phyloP scores from a whole-genome alignment of 2,888 invertebrate genomes.

The Cerceris ruficornis region DNA sequence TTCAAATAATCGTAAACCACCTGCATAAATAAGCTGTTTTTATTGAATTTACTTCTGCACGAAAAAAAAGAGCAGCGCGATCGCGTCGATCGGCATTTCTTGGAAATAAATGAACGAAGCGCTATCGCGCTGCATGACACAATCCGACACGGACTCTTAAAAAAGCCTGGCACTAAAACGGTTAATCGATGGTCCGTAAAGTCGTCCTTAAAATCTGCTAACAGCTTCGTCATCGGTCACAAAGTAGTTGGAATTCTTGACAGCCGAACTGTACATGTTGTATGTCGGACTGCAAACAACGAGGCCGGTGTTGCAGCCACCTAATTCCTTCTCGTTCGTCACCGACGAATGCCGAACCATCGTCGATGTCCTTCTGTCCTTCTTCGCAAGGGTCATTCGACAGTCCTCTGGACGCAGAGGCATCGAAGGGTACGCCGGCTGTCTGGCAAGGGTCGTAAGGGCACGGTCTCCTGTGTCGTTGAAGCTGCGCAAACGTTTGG shows the following conservation, averaged over 20 bases:
- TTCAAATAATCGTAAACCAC: too few relatives aligned
- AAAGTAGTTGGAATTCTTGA: slow-evolving; percentile 75
- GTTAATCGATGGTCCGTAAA: slow-evolving; percentile 19
- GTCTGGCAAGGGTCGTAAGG: slow-evolving; percentile 78
- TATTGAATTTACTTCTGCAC: too few relatives aligned
- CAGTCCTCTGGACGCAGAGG: slow-evolving; percentile 78
- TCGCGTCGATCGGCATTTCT: too few relatives aligned
- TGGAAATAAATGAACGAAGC: too few relatives aligned
- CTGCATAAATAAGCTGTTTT: too few relatives aligned
- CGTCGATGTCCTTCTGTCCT: slow-evolving; percentile 70
- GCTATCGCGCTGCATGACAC: too few relatives aligned
- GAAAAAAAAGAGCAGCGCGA: too few relatives aligned
- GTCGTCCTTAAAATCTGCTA: slow-evolving; percentile 74
- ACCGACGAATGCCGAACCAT: slow-evolving; percentile 76
- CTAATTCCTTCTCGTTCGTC: slow-evolving; percentile 74
- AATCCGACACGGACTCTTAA: too few relatives aligned
- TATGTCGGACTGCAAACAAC: slow-evolving; percentile 79
- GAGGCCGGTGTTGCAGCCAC: slow-evolving; percentile 67
- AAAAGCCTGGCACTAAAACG: too few relatives aligned
- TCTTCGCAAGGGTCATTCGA: slow-evolving; percentile 75
- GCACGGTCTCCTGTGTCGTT: slow-evolving; percentile 80
- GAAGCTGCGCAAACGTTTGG: slow-evolving; percentile 72
- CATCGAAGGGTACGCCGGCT: slow-evolving; percentile 80
- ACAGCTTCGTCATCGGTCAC: slow-evolving; percentile 79
- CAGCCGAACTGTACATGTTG: slow-evolving; percentile 77